Evolutionary conservation across 2,113 vertebrate genomes (phyloP), one percentile per base, ranked within the genome.

Genomic region (Coptodon rendalli): DNA sequence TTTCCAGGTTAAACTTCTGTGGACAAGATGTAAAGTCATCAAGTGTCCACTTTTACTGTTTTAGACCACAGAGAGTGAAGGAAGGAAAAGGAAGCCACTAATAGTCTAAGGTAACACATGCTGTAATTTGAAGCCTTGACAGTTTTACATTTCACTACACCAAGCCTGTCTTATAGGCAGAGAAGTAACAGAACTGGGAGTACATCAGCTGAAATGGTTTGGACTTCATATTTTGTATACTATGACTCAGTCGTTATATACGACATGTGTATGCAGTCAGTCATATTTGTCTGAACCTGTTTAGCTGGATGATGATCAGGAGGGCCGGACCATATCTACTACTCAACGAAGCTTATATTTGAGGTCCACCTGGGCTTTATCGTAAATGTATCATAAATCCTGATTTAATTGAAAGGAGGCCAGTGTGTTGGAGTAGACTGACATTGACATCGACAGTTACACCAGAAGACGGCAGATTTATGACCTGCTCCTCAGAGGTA

Each of bases 311-410:
- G 85, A 89, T 66, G 91, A 91, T 93, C 89, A 16, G 9, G 53
- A 82, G 86, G 82, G 78, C 80, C 31, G 3, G 3, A 73, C 1
- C 76, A 50, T 90, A 87, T 93, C 93, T 89, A 83, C 90, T 89
- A 84, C 87, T 73, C 81, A 29, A 10, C n/a, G 12, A 80, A 73
- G 84, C 86, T 83, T 6, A 80, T 85, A 91, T 94, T 94, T 91
- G 91, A 94, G 86, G 76, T 90, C 87, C 92, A 93, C 91, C 92
- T 91, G 90, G 80, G 73, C 80, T 78, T 85, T 48, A 83, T 90
- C 71, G 81, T 95, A 94, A 95, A 95, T 91, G 89, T 84, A 86
- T 34, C 89, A 87, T 92, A 94, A 92, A 94, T 93, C 91, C 79
- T 84, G 80, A 90, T 92, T 92, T 90, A 93, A 85, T 83, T 38